These are phyloP conservation scores for Oryzias javanicus DNA, from an alignment of 2,113 vertebrate species.

Conservation along the genomic window DNA sequence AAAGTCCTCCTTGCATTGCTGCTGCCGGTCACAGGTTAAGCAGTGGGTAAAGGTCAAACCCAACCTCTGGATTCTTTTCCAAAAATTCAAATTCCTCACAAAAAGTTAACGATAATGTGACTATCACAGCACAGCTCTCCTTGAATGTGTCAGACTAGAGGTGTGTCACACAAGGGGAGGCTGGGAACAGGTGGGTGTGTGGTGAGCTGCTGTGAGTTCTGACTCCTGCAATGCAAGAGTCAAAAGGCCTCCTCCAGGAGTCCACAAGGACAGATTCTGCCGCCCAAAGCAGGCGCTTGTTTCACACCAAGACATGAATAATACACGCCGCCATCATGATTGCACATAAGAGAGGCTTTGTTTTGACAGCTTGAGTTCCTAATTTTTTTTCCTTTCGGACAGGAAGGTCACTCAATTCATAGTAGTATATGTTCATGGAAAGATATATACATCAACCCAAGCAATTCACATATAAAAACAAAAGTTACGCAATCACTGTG, in stretches of 20 bases:
- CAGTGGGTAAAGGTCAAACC: constrained; percentile 45
- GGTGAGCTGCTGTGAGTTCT: constrained; percentile 44
- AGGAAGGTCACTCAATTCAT: too few relatives aligned
- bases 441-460: too few relatives aligned
- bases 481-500: too few relatives aligned
- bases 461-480: too few relatives aligned
- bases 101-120: not conserved
- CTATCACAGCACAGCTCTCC: not conserved
- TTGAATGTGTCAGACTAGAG: constrained; percentile 1
- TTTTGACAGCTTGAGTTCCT: constrained; percentile 1
- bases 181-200: constrained; percentile 18
- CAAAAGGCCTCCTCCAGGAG: constrained; percentile 54
- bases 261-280: constrained; percentile 38
- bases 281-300: constrained; percentile 33
- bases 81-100: not conserved
- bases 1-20: constrained; percentile 33
- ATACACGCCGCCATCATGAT: constrained; percentile 44
- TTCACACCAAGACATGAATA: constrained; percentile 61
- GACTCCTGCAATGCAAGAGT: constrained; percentile 65
- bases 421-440: too few relatives aligned
- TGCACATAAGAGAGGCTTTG: constrained; percentile 11
- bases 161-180: not conserved
- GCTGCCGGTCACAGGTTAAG: constrained; percentile 44
- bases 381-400: too few relatives aligned
- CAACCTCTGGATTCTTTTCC: constrained; percentile 4